Conservation (phyloP, 1,140 invertebrate species). For the Drosophila elegans region DNA sequence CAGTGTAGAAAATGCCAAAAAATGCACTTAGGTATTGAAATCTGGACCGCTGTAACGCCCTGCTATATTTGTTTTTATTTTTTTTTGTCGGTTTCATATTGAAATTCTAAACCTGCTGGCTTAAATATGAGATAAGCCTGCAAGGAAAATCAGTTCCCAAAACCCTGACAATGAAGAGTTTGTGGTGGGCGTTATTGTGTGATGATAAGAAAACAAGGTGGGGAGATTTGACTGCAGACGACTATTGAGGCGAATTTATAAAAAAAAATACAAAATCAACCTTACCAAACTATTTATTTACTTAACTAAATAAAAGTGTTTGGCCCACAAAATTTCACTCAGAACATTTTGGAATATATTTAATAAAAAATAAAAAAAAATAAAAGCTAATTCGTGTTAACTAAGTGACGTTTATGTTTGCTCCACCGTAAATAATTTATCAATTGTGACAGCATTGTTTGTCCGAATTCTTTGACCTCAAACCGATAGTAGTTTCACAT, state of each 20-base stretch:
- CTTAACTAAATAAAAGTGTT: too few species aligned
- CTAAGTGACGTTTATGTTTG: not conserved
- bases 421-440: slow-evolving; percentile 3
- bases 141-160: slow-evolving; percentile 11
- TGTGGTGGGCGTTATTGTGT: not conserved
- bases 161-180: slow-evolving; percentile 39
- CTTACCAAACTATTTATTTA: too few species aligned
- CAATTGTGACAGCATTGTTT: not conserved
- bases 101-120: slow-evolving; percentile 16
- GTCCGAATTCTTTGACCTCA: not conserved
- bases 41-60: slow-evolving; percentile 36
- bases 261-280: too few species aligned
- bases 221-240: too few species aligned
- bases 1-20: slow-evolving; percentile 71
- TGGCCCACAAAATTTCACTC: too few species aligned
- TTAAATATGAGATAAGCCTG: slow-evolving; percentile 52
- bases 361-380: not conserved
- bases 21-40: slow-evolving; percentile 80
- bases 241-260: too few species aligned
- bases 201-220: not conserved
- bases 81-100: slow-evolving; percentile 8
- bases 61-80: slow-evolving; percentile 56
- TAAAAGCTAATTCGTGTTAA: not conserved
- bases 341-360: too few species aligned
- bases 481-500: not conserved